phyloP scores from a whole-genome alignment of 2,797 vertebrate species.

The Darevskia nairensis region DNA sequence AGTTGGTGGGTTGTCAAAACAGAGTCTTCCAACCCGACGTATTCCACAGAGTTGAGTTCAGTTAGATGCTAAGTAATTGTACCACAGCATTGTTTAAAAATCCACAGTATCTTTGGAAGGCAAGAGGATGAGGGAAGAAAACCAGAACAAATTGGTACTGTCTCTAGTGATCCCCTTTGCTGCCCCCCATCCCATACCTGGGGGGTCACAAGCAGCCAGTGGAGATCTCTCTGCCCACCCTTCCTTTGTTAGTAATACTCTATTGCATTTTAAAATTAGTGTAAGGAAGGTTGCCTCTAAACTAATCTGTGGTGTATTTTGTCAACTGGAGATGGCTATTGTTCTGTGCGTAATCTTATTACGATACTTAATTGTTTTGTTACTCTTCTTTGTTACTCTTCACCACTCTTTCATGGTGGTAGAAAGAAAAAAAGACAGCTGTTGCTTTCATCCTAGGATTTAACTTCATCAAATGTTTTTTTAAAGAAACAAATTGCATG shows the following conservation, averaged over 20 bases:
- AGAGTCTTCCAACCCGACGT: no score
- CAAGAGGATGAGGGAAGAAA: no score
- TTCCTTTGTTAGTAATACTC: conserved; percentile 9
- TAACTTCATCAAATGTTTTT: background rate
- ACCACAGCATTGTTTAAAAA: no score
- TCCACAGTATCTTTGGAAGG: no score
- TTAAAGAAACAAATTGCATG: background rate
- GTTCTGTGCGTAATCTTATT: conserved; percentile 35
- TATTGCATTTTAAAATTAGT: conserved; percentile 5
- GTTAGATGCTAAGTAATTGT: no score
- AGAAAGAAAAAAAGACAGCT: conserved; percentile 9
- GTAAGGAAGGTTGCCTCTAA: background rate
- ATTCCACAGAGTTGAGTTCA: no score
- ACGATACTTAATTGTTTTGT: conserved; percentile 22
- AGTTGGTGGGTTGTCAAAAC: no score
- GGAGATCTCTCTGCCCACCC: background rate
- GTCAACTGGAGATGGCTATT: background rate
- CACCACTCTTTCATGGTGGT: no score
- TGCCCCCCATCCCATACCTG: no score
- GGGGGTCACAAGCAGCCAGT: no score
- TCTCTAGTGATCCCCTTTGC: no score
- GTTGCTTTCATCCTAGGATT: conserved; percentile 37
- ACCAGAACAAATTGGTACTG: no score
- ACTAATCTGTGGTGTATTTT: background rate
- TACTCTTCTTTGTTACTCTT: conserved; percentile 11